Base-by-base conservation (phyloP, 2,113 vertebrate species). In the Paradoxurus hermaphroditus region DNA sequence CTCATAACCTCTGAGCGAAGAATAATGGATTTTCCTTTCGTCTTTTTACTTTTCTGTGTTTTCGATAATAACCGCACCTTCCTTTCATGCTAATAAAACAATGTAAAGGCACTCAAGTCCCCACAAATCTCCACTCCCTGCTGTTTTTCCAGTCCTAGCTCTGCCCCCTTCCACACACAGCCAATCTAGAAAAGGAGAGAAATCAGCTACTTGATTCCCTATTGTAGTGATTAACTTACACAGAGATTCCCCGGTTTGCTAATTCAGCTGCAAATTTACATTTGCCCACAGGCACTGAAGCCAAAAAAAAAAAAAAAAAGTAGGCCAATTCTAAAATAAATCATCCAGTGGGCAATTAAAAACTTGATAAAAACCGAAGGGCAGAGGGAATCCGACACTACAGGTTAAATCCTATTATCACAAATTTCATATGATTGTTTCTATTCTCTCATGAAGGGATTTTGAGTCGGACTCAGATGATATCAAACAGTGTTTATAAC, bases 201-300 rank as follows among this genome's bases (percentile, higher is more conserved):
- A 93, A 95, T 94, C 94, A 84, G 88, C 36, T 62, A 53, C 21
- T 56, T 27, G 75, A 97, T 96, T 97, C 96, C 96, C 96, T 44
- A 3, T 78, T 83, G 96, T 92, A 92, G 94, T 84, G 96, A 97
- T 95, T 97, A 96, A 97, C 39, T 88, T 95, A 86, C 16, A 63
- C 18, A 86, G 84, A 95, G 84, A 95, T 91, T 89, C 51, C 70
- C 86, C 9, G 7, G 53, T 86, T 97, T 95, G 89, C 95, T 97
- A 97, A 98, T 97, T 98, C 97, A 96, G 90, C 93, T 95, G 67
- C 89, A 81, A 94, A 96, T 97, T 97, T 95, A 97, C 96, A 97
- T 97, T 92, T 95, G 86, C 95, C 96, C 95, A 94, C 25, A 72
- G 97, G 97, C 97, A 63, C 4, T 90, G n/a, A 62, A 59, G 56